Conservation (phyloP, 2,888 invertebrate species). For the Drosophila melanocephala region DNA sequence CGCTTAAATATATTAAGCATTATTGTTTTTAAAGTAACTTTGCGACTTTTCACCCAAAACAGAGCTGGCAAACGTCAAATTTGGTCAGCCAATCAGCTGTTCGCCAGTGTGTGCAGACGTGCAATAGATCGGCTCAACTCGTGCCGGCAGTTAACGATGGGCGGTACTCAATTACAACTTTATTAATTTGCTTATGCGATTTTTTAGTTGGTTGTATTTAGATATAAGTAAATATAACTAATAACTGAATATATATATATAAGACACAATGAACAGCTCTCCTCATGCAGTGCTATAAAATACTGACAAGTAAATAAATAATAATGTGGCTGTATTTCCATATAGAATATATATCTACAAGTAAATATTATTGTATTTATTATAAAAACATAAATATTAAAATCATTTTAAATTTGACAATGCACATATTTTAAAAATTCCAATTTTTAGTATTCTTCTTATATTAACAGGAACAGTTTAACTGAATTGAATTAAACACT, state of each 20-base stretch:
- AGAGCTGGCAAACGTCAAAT: constrained; percentile 12
- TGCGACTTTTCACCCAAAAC: constrained; percentile 5
- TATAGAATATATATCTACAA: neutral
- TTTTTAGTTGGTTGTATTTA: neutral
- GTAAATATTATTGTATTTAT: neutral
- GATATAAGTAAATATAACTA: neutral
- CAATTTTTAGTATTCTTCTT: neutral
- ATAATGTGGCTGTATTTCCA: neutral
- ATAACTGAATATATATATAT: neutral
- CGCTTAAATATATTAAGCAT: constrained; percentile 65
- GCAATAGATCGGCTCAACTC: neutral
- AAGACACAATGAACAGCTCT: neutral
- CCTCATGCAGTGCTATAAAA: neutral
- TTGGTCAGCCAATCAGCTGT: constrained; percentile 31
- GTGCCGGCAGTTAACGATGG: constrained; percentile 1
- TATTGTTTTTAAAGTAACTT: constrained; percentile 3
- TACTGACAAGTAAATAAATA: neutral
- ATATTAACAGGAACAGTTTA: neutral
- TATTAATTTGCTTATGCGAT: neutral
- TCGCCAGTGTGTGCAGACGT: neutral
- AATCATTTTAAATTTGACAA: neutral
- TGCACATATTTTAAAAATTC: neutral
- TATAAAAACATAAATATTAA: neutral
- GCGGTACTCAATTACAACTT: neutral
- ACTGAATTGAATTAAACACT: neutral